Evolutionary conservation across 2,888 invertebrate genomes (phyloP), one percentile per base, ranked within the genome.

Genomic region (Pantelozetes paolii): DNA sequence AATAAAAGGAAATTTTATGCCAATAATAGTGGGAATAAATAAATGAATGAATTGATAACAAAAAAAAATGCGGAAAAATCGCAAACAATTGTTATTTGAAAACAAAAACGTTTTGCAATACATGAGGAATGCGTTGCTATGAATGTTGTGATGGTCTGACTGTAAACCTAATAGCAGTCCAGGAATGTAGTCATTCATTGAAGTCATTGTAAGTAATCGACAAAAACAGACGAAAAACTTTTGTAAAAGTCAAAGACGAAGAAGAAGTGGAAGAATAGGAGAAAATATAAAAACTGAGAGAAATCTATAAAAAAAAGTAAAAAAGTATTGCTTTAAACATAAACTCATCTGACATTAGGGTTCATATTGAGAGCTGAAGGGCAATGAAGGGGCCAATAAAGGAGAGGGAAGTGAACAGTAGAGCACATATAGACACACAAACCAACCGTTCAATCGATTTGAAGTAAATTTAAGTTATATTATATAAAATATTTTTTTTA

Each of bases 101-200:
- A 57, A 59, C 15, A n/a, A 59, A 57, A 32, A 59, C n/a, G 32
- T 23, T 59, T 23, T 30, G 9, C 32, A 59, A 59, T 59, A 59
- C 32, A 59, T 59, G 59, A 59, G 28, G 32, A 59, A 59, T 67
- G 67, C 23, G 67, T 67, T 67, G 20, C 67, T 67, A 67, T 67
- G 36, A 67, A 67, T 67, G 36, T 67, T 23, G 40, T 40, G 57
- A 57, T 57, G 23, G 20, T 67, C 18, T 67, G 20, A 30, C 30
- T 18, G 15, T 32, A 11, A 30, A 32, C n/a, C n/a, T 59, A 59
- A 59, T 59, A 32, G 32, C 30, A 30, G 30, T 30, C 30, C n/a
- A 23, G 5, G n/a, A 59, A 59, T 30, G 59, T 23, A 59, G n/a
- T n/a, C n/a, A n/a, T 59, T 59, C 59, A 30, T 23, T 26, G 54